phyloP scores from a whole-genome alignment of 1,140 invertebrate species.

The Nomia melanderi region DNA sequence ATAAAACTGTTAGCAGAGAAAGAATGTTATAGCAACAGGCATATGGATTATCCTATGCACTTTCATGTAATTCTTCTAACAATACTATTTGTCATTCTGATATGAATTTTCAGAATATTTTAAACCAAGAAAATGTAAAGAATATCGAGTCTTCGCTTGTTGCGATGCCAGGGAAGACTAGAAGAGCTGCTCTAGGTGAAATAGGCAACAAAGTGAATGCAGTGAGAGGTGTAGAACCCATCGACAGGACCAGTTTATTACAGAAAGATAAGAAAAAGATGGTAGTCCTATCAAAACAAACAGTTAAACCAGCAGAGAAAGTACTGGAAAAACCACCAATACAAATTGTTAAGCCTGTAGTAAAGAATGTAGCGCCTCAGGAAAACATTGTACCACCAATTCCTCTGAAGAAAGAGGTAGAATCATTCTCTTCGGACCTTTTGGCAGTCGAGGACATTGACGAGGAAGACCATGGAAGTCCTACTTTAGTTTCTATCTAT shows the following conservation, averaged over 20 bases:
- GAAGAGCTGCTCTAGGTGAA: slow-evolving; percentile 76
- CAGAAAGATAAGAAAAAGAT: slow-evolving; percentile 60
- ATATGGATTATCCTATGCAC: background rate
- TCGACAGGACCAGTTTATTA: slow-evolving; percentile 68
- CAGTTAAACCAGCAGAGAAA: slow-evolving; percentile 56
- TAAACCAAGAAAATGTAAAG: slow-evolving; percentile 76
- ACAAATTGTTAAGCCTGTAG: slow-evolving; percentile 68
- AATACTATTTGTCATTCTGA: background rate
- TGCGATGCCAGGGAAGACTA: slow-evolving; percentile 60
- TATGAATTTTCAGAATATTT: slow-evolving; percentile 66
- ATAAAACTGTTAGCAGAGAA: no score
- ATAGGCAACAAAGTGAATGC: slow-evolving; percentile 77
- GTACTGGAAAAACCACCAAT: slow-evolving; percentile 61
- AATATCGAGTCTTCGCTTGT: slow-evolving; percentile 67
- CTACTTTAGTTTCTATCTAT: slow-evolving; percentile 90
- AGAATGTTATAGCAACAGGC: no score
- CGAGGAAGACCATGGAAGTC: slow-evolving; percentile 87
- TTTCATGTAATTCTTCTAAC: background rate
- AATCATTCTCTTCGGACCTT: slow-evolving; percentile 73
- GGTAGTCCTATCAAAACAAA: slow-evolving; percentile 28
- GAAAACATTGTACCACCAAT: background rate
- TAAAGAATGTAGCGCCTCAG: slow-evolving; percentile 51
- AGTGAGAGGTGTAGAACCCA: slow-evolving; percentile 61
- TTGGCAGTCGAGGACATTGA: slow-evolving; percentile 86
- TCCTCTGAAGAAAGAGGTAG: slow-evolving; percentile 49